phyloP scores from a whole-genome alignment of 2,888 invertebrate genomes.

The Strigamia maritima region DNA sequence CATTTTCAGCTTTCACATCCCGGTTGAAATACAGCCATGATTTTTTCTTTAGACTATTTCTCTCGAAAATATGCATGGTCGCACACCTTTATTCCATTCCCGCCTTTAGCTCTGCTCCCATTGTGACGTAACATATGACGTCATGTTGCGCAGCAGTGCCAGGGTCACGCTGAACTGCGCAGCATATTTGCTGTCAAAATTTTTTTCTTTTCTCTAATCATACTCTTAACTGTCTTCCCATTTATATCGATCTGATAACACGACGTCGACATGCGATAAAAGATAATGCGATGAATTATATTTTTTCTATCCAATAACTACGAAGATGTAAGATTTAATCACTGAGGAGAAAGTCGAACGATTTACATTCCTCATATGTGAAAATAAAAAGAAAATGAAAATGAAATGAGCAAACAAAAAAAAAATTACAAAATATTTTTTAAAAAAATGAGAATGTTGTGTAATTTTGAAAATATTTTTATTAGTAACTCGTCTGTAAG shows the following conservation, averaged over 20 bases:
- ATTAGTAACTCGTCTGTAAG: not conserved
- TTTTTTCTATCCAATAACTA: not conserved
- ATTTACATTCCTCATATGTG: not conserved
- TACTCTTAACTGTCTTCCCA: slow-evolving; percentile 14
- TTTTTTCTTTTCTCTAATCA: not conserved
- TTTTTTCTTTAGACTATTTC: not conserved
- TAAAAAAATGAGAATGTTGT: not conserved
- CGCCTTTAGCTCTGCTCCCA: not conserved
- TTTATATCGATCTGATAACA: not conserved
- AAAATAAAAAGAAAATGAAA: not conserved
- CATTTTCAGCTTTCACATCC: not conserved
- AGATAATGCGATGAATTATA: not conserved
- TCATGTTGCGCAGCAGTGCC: slow-evolving; percentile 18
- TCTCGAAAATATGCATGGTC: not conserved
- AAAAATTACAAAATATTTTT: not conserved
- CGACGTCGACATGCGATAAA: not conserved
- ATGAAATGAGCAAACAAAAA: too few species aligned
- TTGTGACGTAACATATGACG: slow-evolving; percentile 27
- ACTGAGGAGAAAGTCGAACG: not conserved
- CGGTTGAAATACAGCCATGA: not conserved
- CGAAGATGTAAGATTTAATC: not conserved
- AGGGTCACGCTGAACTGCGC: slow-evolving; percentile 31
- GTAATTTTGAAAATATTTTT: not conserved
- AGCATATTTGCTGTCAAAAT: not conserved
- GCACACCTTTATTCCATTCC: slow-evolving; percentile 18